A percentile compares a stretch with the other conserved stretches of the same genome.
These are phyloP conservation scores for Labeo rohita DNA, from an alignment of 2,113 vertebrate genomes.

Conservation along the genomic window DNA sequence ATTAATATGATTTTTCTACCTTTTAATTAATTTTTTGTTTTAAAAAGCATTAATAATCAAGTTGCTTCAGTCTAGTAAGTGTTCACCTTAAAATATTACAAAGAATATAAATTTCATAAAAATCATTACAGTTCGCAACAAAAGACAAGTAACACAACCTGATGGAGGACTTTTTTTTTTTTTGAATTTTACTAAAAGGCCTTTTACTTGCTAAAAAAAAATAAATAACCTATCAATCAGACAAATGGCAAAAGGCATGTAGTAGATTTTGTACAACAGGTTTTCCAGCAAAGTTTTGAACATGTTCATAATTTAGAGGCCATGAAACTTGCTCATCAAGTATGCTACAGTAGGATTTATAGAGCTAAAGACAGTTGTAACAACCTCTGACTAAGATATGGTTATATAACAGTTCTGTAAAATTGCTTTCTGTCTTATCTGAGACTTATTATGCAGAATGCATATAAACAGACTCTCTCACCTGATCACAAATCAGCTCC, in stretches of 20 bases:
- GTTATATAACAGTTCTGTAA: constrained; percentile 3
- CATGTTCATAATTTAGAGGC: not conserved
- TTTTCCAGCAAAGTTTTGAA: not conserved
- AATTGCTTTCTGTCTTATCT: not conserved
- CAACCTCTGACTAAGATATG: not conserved
- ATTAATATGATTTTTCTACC: too few species aligned
- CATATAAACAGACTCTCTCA: constrained; percentile 57
- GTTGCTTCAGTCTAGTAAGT: not conserved
- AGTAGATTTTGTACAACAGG: not conserved
- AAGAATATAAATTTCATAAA: too few species aligned
- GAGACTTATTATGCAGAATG: not conserved
- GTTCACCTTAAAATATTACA: not conserved
- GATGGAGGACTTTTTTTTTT: too few species aligned
- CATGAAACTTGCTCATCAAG: not conserved
- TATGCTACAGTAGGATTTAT: not conserved
- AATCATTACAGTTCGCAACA: too few species aligned
- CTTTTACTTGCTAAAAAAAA: not conserved
- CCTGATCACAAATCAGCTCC: constrained; percentile 92
- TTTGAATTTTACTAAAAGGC: not conserved
- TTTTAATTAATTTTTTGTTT: too few species aligned
- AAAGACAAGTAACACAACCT: too few species aligned
- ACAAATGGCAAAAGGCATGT: not conserved
- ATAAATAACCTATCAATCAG: not conserved
- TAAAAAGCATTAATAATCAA: not conserved
- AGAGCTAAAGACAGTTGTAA: not conserved